Base-by-base conservation (phyloP, 2,113 vertebrate genomes). In the Sylvietta virens region DNA sequence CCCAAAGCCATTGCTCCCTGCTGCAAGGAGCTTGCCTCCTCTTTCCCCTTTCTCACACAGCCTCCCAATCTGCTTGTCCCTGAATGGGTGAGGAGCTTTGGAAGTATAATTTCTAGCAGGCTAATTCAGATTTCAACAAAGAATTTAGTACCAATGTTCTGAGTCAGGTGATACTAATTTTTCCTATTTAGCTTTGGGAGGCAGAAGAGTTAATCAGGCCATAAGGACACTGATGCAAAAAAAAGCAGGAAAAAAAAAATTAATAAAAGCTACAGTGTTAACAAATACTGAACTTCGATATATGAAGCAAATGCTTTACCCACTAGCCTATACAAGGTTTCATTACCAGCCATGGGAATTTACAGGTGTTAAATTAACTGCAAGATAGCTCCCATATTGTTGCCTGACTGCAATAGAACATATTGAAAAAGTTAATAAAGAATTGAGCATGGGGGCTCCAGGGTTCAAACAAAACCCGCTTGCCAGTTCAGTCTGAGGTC, bases 301-400 rank as follows among this genome's bases (percentile, higher is more conserved):
- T 71, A 83, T 88, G 92, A 97, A 94, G 82, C 40, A 86, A 96
- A 92, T 86, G 80, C 85, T 95, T 94, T 88, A 88, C 72, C 73
- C 54, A 54, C 66, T 45, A 11, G 23, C 48, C 84, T 86, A 26
- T 80, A 47, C 81, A 80, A 62, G 1, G 9, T 95, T 96, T 97
- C 93, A 95, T 97, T 96, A 88, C 60, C 82, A 95, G 82, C 80
- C 82, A 45, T 78, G 95, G 95, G 96, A 96, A 96, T 93, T 90
- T 92, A 96, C 94, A 96, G 95, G 94, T 97, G 96, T 96, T 95
- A 97, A 96, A 95, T 94, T 78, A 95, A 92, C 90, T 90, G 72
- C 82, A 92, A 71, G 94, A 94, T 96, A 92, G 76, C 88, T 92
- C 95, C 83, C 85, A 92, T 79, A 94, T 69, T 95, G 86, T 91